Evolutionary conservation across 2,113 vertebrate genomes (phyloP).

Genomic region (Lepus timidus): DNA sequence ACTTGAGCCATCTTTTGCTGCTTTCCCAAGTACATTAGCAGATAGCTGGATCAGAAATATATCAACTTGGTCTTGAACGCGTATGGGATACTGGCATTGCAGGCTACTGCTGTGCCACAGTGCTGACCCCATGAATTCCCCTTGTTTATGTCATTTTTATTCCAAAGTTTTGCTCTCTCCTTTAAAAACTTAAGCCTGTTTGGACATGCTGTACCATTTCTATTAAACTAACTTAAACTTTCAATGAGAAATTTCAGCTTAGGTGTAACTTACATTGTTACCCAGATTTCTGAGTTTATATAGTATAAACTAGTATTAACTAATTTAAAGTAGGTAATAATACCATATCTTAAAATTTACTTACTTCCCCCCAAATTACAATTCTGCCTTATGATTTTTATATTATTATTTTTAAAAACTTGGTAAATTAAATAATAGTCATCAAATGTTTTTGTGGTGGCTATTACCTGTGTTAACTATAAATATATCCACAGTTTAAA

Average conservation of each 20-base stretch:
- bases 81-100: too few species aligned
- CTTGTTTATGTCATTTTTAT: neutral
- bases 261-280: neutral
- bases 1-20: too few species aligned
- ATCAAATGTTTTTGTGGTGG: neutral
- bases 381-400: neutral
- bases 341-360: neutral
- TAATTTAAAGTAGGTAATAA: neutral
- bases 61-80: too few species aligned
- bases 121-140: too few species aligned
- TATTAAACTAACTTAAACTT: neutral
- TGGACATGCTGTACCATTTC: neutral
- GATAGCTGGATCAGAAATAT: too few species aligned
- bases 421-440: neutral
- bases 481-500: neutral
- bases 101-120: too few species aligned
- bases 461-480: neutral
- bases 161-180: neutral
- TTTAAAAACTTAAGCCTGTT: neutral
- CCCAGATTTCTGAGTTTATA: conserved; percentile 16
- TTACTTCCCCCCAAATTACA: neutral
- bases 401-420: neutral
- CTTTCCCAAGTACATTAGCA: too few species aligned
- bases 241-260: neutral
- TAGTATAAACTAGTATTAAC: neutral